A percentile compares a stretch with the other conserved stretches of the same genome.
Conservation (phyloP, 2,113 vertebrate genomes). For the Ictidomys tridecemlineatus region DNA sequence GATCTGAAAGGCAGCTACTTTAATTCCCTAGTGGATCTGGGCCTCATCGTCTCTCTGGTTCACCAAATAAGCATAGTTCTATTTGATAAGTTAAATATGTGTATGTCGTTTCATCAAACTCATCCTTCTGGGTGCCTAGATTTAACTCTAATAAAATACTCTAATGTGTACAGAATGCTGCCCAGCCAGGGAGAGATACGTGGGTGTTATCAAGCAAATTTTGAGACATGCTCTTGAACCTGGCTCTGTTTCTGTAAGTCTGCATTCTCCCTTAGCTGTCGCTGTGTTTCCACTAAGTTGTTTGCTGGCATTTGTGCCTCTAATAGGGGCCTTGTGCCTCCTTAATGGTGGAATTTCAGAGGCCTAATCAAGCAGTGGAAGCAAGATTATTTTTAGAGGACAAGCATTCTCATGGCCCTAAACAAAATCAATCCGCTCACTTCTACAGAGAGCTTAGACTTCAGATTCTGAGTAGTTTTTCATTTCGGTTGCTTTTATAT, state of each 20-base stretch:
- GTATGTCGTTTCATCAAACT: background rate
- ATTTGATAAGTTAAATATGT: background rate
- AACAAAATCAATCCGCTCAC: slow-evolving; percentile 62
- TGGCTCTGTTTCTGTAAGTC: background rate
- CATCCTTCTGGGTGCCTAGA: background rate
- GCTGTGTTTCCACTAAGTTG: background rate
- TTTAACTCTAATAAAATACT: background rate
- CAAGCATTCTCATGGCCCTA: accelerated
- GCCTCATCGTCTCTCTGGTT: background rate
- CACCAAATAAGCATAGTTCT: background rate
- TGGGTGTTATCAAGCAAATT: background rate
- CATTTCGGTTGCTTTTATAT: slow-evolving; percentile 74
- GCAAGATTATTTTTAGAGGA: slow-evolving; percentile 45
- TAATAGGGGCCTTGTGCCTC: background rate
- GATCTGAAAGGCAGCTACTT: background rate
- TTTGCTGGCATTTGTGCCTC: background rate
- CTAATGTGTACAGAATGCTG: background rate
- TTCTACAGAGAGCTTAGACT: slow-evolving; percentile 46
- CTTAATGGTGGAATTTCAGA: background rate
- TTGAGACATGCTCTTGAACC: background rate
- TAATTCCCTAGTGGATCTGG: background rate
- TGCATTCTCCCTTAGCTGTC: background rate
- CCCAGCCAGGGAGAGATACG: background rate
- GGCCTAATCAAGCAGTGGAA: background rate
- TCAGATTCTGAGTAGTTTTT: slow-evolving; percentile 58